Percentiles rank a stretch among this genome's conserved stretches.
Conservation (phyloP, 2,888 invertebrate genomes). For the Folsomia candida region DNA sequence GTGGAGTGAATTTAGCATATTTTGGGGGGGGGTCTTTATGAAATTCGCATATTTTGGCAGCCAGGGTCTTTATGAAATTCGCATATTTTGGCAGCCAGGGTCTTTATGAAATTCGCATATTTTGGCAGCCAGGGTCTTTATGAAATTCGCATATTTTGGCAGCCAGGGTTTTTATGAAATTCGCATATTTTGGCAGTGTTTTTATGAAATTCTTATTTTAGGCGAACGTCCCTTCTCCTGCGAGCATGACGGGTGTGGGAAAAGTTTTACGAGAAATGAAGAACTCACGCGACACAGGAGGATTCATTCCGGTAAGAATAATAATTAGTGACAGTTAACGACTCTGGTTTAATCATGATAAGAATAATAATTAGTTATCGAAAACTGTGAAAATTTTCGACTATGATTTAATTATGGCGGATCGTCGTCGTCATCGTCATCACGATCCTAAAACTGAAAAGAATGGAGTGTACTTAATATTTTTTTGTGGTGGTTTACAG, state of each 20-base stretch:
- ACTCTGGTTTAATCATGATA: background rate
- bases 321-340: background rate
- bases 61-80: background rate
- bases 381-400: too few relatives aligned
- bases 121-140: too few relatives aligned
- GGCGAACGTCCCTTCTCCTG: slow-evolving; percentile 85
- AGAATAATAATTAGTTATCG: background rate
- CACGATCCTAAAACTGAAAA: too few relatives aligned
- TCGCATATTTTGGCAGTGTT: background rate
- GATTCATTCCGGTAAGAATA: slow-evolving; percentile 68
- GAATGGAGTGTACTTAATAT: too few relatives aligned
- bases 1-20: background rate
- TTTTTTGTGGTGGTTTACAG: too few relatives aligned
- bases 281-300: slow-evolving; percentile 87
- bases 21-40: background rate
- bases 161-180: background rate
- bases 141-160: slow-evolving; percentile 3
- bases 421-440: too few relatives aligned
- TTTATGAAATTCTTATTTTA: slow-evolving; percentile 52
- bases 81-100: background rate
- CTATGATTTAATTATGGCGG: too few relatives aligned
- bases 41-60: slow-evolving; percentile 1
- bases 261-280: slow-evolving; percentile 87
- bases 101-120: slow-evolving; percentile 14
- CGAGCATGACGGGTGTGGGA: slow-evolving; percentile 78